Evolutionary conservation across 2,888 invertebrate species (phyloP).

Genomic region (Buathra laborator): DNA sequence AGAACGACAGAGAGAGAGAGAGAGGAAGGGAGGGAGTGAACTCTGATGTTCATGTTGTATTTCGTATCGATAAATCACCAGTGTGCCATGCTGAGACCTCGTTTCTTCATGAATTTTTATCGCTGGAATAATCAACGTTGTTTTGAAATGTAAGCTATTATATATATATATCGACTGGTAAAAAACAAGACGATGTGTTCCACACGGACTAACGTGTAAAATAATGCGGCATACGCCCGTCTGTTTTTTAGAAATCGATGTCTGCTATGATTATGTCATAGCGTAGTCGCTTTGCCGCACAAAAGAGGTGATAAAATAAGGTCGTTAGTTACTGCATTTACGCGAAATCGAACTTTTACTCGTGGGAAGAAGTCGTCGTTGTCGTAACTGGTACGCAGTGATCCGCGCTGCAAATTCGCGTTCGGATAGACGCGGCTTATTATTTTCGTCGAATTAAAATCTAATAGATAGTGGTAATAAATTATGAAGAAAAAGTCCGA

Average conservation of each 20-base stretch:
- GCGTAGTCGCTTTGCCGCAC: not conserved
- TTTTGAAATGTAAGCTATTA: not conserved
- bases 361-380: not conserved
- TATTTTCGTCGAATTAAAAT: not conserved
- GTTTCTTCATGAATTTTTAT: slow-evolving; percentile 24
- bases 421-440: not conserved
- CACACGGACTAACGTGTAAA: too few relatives aligned
- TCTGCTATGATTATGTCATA: not conserved
- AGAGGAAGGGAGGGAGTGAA: not conserved
- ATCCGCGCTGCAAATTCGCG: not conserved
- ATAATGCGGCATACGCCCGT: too few relatives aligned
- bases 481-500: not conserved
- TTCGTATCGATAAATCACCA: slow-evolving; percentile 12
- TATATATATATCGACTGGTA: not conserved
- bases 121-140: slow-evolving; percentile 1
- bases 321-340: not conserved
- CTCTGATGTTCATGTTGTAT: not conserved
- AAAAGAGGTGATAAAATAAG: not conserved
- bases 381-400: not conserved
- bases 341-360: not conserved
- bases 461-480: not conserved
- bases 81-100: not conserved
- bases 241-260: too few relatives aligned
- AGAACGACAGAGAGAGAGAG: not conserved
- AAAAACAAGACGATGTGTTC: too few relatives aligned